Evolutionary conservation across 2,888 invertebrate genomes (phyloP).

Genomic region (Dryocosmus kuriphilus): DNA sequence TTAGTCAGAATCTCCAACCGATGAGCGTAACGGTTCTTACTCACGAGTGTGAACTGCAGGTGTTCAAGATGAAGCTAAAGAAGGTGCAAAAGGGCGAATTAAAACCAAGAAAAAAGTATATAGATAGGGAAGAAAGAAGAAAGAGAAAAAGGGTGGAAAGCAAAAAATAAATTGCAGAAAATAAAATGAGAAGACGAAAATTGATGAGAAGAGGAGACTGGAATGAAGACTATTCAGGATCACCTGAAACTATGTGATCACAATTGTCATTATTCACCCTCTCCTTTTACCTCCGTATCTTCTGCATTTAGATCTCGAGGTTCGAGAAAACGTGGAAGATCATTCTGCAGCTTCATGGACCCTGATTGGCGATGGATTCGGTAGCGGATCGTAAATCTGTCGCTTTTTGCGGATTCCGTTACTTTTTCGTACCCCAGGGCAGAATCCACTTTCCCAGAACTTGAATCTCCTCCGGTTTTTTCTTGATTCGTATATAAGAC

Average conservation of each 20-base stretch:
- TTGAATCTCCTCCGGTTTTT: conserved; percentile 43
- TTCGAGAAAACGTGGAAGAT: conserved; percentile 34
- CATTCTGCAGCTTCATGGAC: conserved; percentile 36
- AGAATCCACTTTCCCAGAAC: conserved; percentile 49
- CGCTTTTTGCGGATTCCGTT: conserved; percentile 60
- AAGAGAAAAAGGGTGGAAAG: background rate
- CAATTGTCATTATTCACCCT: conserved; percentile 51
- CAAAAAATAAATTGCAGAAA: conserved; percentile 5
- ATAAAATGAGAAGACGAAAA: conserved; percentile 18
- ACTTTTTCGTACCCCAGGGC: conserved; percentile 51
- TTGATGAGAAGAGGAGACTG: conserved; percentile 30
- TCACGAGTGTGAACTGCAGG: conserved; percentile 61
- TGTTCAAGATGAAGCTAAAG: conserved; percentile 54
- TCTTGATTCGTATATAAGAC: conserved; percentile 9
- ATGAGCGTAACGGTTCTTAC: conserved; percentile 69
- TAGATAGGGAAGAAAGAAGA: background rate
- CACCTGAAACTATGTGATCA: conserved; percentile 47
- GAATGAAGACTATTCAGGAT: conserved; percentile 28
- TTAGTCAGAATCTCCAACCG: conserved; percentile 69
- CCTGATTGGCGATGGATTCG: conserved; percentile 50
- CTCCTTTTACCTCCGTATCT: conserved; percentile 14
- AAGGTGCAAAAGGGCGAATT: conserved; percentile 39
- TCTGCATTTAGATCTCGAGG: conserved; percentile 20
- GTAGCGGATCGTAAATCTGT: conserved; percentile 61
- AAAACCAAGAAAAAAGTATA: conserved; percentile 15